Percentiles rank a stretch among this genome's conserved stretches.
These are phyloP conservation scores for Ceratina japonica DNA, from an alignment of 1,140 invertebrate genomes.

Conservation along the genomic window DNA sequence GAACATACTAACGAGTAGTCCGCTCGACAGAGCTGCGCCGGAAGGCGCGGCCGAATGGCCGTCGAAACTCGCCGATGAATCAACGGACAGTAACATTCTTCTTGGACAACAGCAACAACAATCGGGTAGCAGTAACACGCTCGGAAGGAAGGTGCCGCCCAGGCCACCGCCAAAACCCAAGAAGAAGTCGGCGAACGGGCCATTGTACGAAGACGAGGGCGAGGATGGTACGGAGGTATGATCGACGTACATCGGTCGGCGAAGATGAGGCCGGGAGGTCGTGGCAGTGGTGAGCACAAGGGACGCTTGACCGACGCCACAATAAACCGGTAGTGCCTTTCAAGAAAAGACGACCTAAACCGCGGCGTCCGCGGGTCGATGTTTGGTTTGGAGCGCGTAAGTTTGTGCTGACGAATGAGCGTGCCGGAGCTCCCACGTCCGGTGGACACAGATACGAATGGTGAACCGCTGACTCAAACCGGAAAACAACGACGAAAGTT, in stretches of 20 bases:
- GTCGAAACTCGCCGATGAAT: slow-evolving; percentile 70
- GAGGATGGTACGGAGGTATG: slow-evolving; percentile 93
- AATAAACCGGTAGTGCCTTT: slow-evolving; percentile 70
- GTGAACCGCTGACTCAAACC: neutral
- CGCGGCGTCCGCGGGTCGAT: neutral
- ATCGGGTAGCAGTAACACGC: slow-evolving; percentile 67
- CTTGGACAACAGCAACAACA: slow-evolving; percentile 73
- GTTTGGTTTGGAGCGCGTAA: slow-evolving; percentile 19
- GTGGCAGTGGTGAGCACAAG: slow-evolving; percentile 43
- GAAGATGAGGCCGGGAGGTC: slow-evolving; percentile 64
- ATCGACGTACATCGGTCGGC: slow-evolving; percentile 59
- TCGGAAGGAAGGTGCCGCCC: slow-evolving; percentile 85
- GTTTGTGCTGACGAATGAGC: slow-evolving; percentile 26
- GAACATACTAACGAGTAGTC: slow-evolving; percentile 71
- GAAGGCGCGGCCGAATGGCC: slow-evolving; percentile 83
- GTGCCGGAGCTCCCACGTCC: slow-evolving; percentile 17
- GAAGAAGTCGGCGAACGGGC: slow-evolving; percentile 83
- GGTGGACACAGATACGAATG: neutral
- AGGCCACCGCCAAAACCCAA: slow-evolving; percentile 90
- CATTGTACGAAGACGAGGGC: slow-evolving; percentile 90
- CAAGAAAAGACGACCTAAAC: slow-evolving; percentile 19
- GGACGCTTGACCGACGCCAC: slow-evolving; percentile 53
- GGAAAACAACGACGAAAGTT: slow-evolving; percentile 9
- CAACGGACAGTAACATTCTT: slow-evolving; percentile 63
- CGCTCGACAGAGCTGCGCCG: slow-evolving; percentile 81